phyloP scores from a whole-genome alignment of 2,113 vertebrate species.

The rat (Rattus norvegicus) region DNA sequence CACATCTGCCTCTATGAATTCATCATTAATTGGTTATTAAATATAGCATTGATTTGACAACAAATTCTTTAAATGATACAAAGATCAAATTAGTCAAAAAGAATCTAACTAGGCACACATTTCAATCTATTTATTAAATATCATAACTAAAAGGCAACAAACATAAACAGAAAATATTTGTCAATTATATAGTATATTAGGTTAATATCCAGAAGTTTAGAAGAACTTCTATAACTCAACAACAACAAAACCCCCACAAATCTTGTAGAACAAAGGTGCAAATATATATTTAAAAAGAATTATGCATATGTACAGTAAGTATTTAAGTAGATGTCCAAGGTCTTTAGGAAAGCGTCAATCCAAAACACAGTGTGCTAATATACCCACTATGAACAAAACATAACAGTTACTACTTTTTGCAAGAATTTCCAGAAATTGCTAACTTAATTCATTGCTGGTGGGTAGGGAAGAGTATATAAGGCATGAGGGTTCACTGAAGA shows the following conservation, averaged over 20 bases:
- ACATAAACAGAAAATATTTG: not conserved
- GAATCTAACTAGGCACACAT: not conserved
- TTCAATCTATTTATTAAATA: not conserved
- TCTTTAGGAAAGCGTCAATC: not conserved
- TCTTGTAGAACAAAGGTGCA: not conserved
- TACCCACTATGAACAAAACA: not conserved
- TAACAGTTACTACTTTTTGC: not conserved
- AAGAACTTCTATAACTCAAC: not conserved
- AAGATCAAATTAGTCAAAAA: not conserved
- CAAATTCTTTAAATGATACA: not conserved
- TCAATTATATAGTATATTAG: not conserved
- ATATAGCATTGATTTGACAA: not conserved
- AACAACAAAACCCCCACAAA: not conserved
- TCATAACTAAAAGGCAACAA: not conserved
- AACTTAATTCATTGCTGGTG: not conserved
- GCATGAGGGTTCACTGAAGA: not conserved
- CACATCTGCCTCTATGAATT: not conserved
- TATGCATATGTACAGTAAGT: not conserved
- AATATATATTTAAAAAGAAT: not conserved
- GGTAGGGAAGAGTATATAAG: not conserved
- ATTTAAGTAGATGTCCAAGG: not conserved
- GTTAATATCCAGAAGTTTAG: not conserved
- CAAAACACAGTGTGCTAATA: not conserved
- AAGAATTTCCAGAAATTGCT: not conserved
- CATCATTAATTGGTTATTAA: not conserved